phyloP scores from a whole-genome alignment of 2,888 invertebrate genomes.

The Nomada fucata region DNA sequence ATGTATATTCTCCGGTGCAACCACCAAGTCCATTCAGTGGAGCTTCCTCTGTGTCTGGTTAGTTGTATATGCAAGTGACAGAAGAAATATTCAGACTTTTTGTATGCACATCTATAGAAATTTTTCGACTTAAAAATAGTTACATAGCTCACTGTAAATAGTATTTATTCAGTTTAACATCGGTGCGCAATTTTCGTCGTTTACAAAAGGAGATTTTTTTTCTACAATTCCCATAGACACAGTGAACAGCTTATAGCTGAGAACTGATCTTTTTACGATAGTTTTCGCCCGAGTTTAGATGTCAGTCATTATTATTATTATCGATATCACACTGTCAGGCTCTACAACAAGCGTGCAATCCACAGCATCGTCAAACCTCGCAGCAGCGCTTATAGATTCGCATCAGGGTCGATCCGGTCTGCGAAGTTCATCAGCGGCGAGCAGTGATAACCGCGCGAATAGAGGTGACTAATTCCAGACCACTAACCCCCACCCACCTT shows the following conservation, averaged over 20 bases:
- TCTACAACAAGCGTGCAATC: constrained; percentile 83
- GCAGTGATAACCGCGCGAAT: constrained; percentile 82
- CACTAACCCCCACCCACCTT: constrained; percentile 77
- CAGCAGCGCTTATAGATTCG: constrained; percentile 86
- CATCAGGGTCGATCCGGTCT: constrained; percentile 84
- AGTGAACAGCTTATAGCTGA: constrained; percentile 17
- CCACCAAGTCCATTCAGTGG: constrained; percentile 85
- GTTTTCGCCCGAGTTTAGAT: constrained; percentile 41
- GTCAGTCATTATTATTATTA: constrained; percentile 47
- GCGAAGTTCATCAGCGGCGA: constrained; percentile 79
- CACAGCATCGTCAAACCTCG: constrained; percentile 85
- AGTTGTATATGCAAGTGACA: constrained; percentile 42
- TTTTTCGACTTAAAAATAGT: constrained; percentile 18
- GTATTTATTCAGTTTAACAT: constrained; percentile 43
- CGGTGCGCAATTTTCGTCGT: constrained; percentile 1
- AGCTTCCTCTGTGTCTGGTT: constrained; percentile 81
- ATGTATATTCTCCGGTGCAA: constrained; percentile 89
- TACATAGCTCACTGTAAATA: constrained; percentile 11
- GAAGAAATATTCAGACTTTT: background rate
- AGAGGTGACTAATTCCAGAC: constrained; percentile 81
- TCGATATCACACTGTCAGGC: constrained; percentile 72
- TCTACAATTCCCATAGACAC: constrained; percentile 22
- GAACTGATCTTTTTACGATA: constrained; percentile 9
- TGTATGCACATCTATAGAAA: constrained; percentile 3
- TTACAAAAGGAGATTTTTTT: constrained; percentile 5